Evolutionary conservation across 2,888 invertebrate species (phyloP).

Genomic region (Cylloceria caligata): DNA sequence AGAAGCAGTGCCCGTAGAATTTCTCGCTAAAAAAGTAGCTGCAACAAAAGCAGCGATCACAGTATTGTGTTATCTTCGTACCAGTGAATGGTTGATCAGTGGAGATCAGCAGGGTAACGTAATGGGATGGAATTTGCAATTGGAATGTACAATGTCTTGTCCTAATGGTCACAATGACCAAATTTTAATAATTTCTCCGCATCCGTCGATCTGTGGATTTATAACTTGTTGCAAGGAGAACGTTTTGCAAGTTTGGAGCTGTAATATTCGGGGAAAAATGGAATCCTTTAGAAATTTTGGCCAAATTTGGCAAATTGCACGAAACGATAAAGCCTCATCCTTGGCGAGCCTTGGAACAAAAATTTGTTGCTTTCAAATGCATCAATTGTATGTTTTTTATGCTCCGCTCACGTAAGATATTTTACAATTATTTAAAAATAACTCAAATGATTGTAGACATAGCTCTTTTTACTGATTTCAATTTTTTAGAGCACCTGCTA

Average conservation of each 20-base stretch:
- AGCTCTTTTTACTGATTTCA: neutral
- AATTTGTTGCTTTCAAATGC: slow-evolving; percentile 72
- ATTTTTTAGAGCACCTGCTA: slow-evolving; percentile 66
- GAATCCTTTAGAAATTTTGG: slow-evolving; percentile 70
- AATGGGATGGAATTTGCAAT: slow-evolving; percentile 68
- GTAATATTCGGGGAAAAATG: slow-evolving; percentile 71
- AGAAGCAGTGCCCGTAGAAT: slow-evolving; percentile 56
- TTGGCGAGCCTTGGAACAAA: slow-evolving; percentile 68
- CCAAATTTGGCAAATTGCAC: slow-evolving; percentile 63
- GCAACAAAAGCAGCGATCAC: slow-evolving; percentile 71
- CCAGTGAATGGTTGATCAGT: slow-evolving; percentile 73
- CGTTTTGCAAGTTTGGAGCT: slow-evolving; percentile 75
- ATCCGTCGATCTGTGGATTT: slow-evolving; percentile 75
- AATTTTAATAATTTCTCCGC: slow-evolving; percentile 64
- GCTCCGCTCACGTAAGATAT: slow-evolving; percentile 73
- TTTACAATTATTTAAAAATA: neutral
- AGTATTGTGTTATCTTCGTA: slow-evolving; percentile 68
- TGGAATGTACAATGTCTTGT: slow-evolving; percentile 70
- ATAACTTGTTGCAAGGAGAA: slow-evolving; percentile 67
- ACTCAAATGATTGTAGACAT: neutral
- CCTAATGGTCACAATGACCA: slow-evolving; percentile 62
- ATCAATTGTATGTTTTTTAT: slow-evolving; percentile 74
- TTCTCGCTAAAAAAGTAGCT: slow-evolving; percentile 62
- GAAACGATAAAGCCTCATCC: slow-evolving; percentile 66
- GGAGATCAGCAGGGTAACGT: slow-evolving; percentile 75